Evolutionary conservation across 53 echinoderm and acorn worm species (phyloP).

Genomic region (Apostichopus leukothele): DNA sequence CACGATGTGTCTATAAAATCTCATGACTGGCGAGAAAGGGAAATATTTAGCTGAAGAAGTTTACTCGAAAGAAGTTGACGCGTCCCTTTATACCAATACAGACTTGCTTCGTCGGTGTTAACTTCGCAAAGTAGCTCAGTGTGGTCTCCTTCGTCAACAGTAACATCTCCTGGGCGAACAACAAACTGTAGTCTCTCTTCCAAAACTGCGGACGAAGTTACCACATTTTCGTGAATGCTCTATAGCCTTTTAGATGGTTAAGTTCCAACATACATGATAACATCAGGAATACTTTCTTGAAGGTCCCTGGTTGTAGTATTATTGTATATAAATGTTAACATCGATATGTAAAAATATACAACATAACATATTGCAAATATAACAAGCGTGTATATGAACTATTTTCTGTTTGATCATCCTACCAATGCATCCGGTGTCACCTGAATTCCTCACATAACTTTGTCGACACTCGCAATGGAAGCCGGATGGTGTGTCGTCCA

Average conservation of each 20-base stretch:
- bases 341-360: too few relatives aligned
- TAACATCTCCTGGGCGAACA: not conserved
- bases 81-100: not conserved
- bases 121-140: not conserved
- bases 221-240: too few relatives aligned
- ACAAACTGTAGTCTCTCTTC: not conserved
- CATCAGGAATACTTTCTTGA: too few relatives aligned
- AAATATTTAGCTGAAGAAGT: too few relatives aligned
- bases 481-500: not conserved
- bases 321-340: too few relatives aligned
- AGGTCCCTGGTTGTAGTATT: too few relatives aligned
- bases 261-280: too few relatives aligned
- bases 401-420: not conserved
- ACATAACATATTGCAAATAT: too few relatives aligned
- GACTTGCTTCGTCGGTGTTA: not conserved
- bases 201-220: not conserved
- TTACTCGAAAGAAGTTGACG: not conserved
- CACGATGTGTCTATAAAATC: too few relatives aligned
- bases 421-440: not conserved
- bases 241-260: too few relatives aligned
- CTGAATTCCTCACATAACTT: not conserved
- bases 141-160: not conserved
- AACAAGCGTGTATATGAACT: too few relatives aligned
- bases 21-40: too few relatives aligned
- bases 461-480: slow-evolving; percentile 7